Evolutionary conservation across 2,888 invertebrate genomes (phyloP), one percentile per base, ranked within the genome.

Genomic region (Leptinotarsa haldemani): DNA sequence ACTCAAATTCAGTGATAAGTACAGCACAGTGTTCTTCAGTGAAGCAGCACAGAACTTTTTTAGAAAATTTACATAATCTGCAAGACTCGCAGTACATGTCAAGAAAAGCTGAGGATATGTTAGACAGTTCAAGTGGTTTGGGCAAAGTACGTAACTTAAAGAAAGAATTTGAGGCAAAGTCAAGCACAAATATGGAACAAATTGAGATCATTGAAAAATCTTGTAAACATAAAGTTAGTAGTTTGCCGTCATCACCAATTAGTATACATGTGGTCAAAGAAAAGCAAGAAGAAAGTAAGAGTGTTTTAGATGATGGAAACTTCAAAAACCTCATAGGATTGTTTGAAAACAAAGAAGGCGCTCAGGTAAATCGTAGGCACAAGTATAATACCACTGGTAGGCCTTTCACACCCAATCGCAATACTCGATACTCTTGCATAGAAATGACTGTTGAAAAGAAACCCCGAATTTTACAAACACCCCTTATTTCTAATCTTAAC

Each of bases 151-250:
- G 93, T 89, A 94, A 93, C 89, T 91, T 96, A 81, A 95, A 95
- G 87, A 94, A 94, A 86, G 96, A 95, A 86, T 96, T 96, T 86
- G 96, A 97, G 89, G 95, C 96, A 69, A 94, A 94, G 86, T 90
- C 90, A 1, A 87, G 81, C 80, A 82, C 75, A 66, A 78, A 73
- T 50, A 79, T 78, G 84, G 77, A 80, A 74, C 79, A 77, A 75
- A 65, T 69, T 61, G 81, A 82, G 69, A 67, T 68, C 50, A 25
- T 76, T 76, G 72, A 79, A 74, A 56, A 70, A 25, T 72, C 72
- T 30, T 81, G 83, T 22, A 82, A 82, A 71, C 77, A 68, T n/a
- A 78, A 89, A 80, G 89, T 88, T 73, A 86, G 85, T 74, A 92
- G 91, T 84, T 86, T 92, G 77, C 91, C 92, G 18, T 90, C 91